These are phyloP conservation scores for Phalacrocorax aristotelis DNA, from an alignment of 2,113 vertebrate genomes.

Conservation along the genomic window DNA sequence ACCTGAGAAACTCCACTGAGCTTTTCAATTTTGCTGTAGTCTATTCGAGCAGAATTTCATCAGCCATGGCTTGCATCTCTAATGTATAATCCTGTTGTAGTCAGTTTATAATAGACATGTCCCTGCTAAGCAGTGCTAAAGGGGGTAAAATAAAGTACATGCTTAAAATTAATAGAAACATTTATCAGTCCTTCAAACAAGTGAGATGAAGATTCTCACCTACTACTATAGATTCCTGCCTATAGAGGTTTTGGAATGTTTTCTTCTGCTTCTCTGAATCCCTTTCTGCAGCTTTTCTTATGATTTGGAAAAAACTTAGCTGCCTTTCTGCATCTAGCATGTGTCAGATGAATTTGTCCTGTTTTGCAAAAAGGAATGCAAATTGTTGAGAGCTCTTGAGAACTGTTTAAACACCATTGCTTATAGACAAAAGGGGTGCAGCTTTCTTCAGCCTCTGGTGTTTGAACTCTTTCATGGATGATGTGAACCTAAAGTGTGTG, in stretches of 20 bases:
- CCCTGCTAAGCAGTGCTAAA: background rate
- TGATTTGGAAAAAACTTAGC: background rate
- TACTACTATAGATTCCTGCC: background rate
- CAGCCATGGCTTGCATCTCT: background rate
- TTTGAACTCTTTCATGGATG: background rate
- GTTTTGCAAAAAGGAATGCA: background rate
- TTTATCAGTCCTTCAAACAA: background rate
- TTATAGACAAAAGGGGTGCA: background rate
- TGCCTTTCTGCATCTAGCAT: background rate
- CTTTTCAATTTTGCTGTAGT: background rate
- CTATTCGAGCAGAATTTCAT: background rate
- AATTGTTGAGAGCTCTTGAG: background rate
- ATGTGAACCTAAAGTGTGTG: background rate
- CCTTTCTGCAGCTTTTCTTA: background rate
- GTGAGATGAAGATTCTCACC: background rate
- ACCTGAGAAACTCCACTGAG: background rate
- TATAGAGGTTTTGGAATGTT: background rate
- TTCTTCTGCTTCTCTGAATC: background rate
- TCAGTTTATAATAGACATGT: background rate
- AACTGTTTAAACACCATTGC: background rate
- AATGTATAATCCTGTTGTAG: background rate
- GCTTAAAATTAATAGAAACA: background rate
- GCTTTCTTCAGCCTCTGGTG: background rate
- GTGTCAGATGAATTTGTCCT: background rate
- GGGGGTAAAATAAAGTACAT: background rate